Evolutionary conservation across 2,113 vertebrate species (phyloP).

Genomic region (Lichenostomus cassidix): DNA sequence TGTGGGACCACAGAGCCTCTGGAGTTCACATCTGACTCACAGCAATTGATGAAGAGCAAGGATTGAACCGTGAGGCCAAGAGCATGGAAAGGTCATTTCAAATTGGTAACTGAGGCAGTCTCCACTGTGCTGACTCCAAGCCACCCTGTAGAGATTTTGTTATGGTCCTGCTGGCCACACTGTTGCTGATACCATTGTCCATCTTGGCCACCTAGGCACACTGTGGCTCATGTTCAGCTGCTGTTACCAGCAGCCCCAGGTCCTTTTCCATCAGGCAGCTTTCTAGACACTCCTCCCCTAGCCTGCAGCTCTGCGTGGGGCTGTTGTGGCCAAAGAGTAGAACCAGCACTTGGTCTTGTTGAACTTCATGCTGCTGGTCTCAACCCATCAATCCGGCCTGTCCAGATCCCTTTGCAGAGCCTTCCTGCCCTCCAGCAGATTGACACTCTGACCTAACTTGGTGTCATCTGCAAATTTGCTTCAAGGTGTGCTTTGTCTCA

Average conservation of each 20-base stretch:
- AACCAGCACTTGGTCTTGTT: neutral
- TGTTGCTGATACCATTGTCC: neutral
- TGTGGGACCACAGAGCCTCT: neutral
- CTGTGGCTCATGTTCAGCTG: neutral
- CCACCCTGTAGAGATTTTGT: neutral
- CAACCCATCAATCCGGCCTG: fast-evolving
- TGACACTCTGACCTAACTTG: neutral
- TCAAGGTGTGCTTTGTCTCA: neutral
- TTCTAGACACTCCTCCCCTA: neutral
- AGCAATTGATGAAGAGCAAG: neutral
- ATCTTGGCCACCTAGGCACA: neutral
- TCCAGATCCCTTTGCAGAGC: neutral
- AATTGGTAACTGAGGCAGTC: neutral
- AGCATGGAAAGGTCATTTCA: neutral
- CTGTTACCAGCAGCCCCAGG: neutral
- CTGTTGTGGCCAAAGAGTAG: neutral
- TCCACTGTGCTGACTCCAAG: neutral
- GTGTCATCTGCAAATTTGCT: neutral
- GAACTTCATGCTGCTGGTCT: fast-evolving
- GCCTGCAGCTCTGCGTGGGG: fast-evolving
- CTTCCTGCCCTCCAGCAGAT: neutral
- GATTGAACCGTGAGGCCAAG: neutral
- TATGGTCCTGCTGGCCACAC: neutral
- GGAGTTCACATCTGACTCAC: neutral
- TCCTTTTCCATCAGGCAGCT: neutral